Base-by-base conservation (phyloP, 2,113 vertebrate species). In the Campylomormyrus numenius region DNA sequence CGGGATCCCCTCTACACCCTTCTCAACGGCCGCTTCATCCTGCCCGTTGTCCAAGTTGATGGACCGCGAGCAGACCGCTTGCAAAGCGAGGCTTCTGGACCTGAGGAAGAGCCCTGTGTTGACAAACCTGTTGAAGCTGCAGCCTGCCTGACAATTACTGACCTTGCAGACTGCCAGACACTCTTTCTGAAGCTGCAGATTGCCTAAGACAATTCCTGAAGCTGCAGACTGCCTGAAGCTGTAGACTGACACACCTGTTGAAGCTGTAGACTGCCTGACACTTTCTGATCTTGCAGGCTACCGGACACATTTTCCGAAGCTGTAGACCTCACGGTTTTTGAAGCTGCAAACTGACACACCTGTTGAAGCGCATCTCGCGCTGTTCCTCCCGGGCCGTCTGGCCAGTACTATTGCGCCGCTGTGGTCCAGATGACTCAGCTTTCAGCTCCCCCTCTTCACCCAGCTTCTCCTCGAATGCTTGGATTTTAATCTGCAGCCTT, bases 41-140 rank as follows among this genome's bases (percentile, higher is more conserved):
- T 96, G 96, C 0, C 91, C 95, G 0, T 91, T 92, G 90, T 97
- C 97, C 0, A 94, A 93, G 92, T 93, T 97, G 88, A 92, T 3
- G n/a, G 94, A 95, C 83, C 95, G 96, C 17, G 93, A 90, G 74
- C 95, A 94, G 11, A 95, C 89, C 0, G 94, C 90, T 0, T 97
- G 97, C 62, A 97, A 94, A 90, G 97, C 98, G 13, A 98, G 94
- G 92, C 97, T 98, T 94, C 97, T 98, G 89, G 97, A 98, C 94
- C 98, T 99, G 90, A 85, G 89, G 45, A 42, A 5, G 49, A 31
- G 11, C 11, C 27, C 85, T 19, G n/a, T 35, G 49, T 87, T 85
- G 17, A 10, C 45, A 85, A 21, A 21, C 19, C 83, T 46, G 21
- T 45, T 48, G 83, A 46, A 85, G 83, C 21, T 11, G 39, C 7